Evolutionary conservation across 2,113 vertebrate species (phyloP).

Genomic region (Notothenia coriiceps): DNA sequence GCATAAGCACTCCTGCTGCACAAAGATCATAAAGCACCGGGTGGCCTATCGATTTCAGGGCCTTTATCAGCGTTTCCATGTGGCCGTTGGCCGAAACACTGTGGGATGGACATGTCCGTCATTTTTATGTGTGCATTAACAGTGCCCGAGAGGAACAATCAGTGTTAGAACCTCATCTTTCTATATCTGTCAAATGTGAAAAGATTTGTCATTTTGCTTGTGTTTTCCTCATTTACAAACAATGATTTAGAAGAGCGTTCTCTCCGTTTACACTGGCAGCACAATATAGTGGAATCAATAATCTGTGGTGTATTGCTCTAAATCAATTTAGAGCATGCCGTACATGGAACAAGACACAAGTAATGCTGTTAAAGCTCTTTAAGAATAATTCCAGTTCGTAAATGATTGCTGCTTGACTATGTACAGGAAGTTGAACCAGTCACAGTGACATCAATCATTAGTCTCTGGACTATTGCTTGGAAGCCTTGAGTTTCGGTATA

Average conservation of each 20-base stretch:
- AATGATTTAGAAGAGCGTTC: conserved; percentile 40
- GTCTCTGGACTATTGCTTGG: too few species aligned
- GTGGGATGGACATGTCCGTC: conserved; percentile 62
- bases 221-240: conserved; percentile 42
- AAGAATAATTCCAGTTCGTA: background rate
- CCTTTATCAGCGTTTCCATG: conserved; percentile 73
- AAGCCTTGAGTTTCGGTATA: too few species aligned
- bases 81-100: conserved; percentile 66
- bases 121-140: conserved; percentile 72
- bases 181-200: conserved; percentile 33
- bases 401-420: background rate
- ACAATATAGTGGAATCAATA: conserved; percentile 25
- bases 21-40: conserved; percentile 77
- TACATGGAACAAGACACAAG: conserved; percentile 17
- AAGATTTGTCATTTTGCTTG: conserved; percentile 9
- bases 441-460: too few species aligned
- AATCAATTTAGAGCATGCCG: conserved; percentile 54
- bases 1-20: conserved; percentile 73
- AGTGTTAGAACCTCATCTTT: conserved; percentile 40
- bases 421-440: too few species aligned
- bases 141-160: conserved; percentile 57
- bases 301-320: conserved; percentile 3
- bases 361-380: background rate
- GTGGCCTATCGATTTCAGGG: conserved; percentile 73
- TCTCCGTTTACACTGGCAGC: conserved; percentile 6